A percentile compares a stretch with the other conserved stretches of the same genome.
Conservation (phyloP, 2,888 invertebrate species). For the Holacanthella duospinosa region DNA sequence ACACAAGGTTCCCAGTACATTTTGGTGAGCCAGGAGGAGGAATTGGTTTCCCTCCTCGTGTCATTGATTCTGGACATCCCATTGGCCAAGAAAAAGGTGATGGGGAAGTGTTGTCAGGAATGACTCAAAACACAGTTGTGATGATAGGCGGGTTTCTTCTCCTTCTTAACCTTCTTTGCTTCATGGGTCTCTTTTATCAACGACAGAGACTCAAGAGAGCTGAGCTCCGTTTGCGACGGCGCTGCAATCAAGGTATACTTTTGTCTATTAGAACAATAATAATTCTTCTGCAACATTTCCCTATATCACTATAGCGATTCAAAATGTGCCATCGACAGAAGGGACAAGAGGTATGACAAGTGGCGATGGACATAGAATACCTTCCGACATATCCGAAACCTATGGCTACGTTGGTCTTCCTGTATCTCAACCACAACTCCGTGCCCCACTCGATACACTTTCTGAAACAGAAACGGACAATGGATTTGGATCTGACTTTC, state of each 20-base stretch:
- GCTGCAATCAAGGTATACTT: slow-evolving; percentile 12
- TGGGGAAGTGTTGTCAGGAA: slow-evolving; percentile 15
- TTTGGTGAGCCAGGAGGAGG: background rate
- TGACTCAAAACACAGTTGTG: slow-evolving; percentile 29
- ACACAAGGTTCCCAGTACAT: background rate
- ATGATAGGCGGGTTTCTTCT: slow-evolving; percentile 31
- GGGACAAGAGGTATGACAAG: too few species aligned
- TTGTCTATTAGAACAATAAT: too few species aligned
- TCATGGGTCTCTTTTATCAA: slow-evolving; percentile 34
- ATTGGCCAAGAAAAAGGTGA: background rate
- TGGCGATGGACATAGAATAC: background rate
- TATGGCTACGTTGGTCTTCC: background rate
- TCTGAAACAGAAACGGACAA: slow-evolving; percentile 37
- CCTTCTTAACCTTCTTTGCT: slow-evolving; percentile 31
- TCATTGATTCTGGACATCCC: background rate
- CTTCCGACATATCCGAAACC: background rate
- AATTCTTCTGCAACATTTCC: background rate
- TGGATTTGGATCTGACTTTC: slow-evolving; percentile 35
- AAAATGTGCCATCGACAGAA: too few species aligned
- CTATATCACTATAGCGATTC: too few species aligned
- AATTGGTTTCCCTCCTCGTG: background rate
- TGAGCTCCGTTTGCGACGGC: slow-evolving; percentile 25
- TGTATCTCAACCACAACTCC: background rate
- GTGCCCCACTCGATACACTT: slow-evolving; percentile 24
- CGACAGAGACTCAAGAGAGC: slow-evolving; percentile 31